phyloP scores from a whole-genome alignment of 2,113 vertebrate genomes.

The Tyrannus savana region DNA sequence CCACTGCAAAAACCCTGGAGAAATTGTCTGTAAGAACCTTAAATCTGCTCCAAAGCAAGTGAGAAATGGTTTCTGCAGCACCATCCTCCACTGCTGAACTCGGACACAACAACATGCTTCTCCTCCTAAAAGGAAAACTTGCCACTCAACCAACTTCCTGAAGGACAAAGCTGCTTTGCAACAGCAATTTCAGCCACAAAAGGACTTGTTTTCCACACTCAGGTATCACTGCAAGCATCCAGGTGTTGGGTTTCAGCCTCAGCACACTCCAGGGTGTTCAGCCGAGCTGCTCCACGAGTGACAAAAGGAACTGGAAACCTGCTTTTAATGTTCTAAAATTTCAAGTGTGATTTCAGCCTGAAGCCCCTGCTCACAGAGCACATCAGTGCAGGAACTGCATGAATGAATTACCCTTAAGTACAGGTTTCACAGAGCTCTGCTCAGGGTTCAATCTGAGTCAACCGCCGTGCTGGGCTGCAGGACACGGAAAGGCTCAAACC shows the following conservation, averaged over 20 bases:
- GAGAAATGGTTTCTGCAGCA: background rate
- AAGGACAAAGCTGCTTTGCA: background rate
- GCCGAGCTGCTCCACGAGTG: background rate
- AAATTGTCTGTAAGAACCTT: background rate
- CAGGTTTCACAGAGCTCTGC: background rate
- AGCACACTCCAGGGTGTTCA: background rate
- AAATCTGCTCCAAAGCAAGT: background rate
- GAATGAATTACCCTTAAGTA: background rate
- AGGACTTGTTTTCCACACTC: background rate
- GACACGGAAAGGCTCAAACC: background rate
- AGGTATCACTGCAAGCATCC: background rate
- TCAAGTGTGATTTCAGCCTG: background rate
- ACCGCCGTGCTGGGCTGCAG: background rate
- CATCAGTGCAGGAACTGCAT: background rate
- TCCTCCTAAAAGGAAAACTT: background rate
- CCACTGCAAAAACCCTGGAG: accelerated
- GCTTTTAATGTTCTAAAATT: background rate
- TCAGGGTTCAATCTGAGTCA: background rate
- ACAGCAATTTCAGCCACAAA: background rate
- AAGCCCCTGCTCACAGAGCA: background rate
- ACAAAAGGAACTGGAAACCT: background rate
- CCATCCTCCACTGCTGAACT: background rate
- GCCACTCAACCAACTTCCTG: accelerated
- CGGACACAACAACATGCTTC: accelerated
- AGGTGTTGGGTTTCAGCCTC: background rate